phyloP scores from a whole-genome alignment of 2,797 vertebrate genomes.

The Poecilia wingei region DNA sequence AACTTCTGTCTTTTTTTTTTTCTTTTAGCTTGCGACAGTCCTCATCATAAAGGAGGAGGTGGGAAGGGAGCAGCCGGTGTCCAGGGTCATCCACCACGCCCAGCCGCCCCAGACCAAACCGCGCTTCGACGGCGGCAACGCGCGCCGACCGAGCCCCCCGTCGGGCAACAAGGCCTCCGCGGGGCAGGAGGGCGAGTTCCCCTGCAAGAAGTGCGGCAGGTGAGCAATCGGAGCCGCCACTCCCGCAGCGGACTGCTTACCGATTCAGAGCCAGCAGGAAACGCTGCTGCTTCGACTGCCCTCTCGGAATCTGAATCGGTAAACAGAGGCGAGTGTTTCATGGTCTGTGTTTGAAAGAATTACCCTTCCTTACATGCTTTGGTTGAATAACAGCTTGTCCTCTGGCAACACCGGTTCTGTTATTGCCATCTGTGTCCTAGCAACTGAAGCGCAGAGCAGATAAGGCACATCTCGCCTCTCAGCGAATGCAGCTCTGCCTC shows the following conservation, averaged over 20 bases:
- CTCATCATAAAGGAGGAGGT: slow-evolving; percentile 82
- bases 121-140: slow-evolving; percentile 71
- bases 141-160: slow-evolving; percentile 76
- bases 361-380: slow-evolving; percentile 33
- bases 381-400: slow-evolving; percentile 59
- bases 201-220: slow-evolving; percentile 99
- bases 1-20: not conserved
- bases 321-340: slow-evolving; percentile 36
- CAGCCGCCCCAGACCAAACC: slow-evolving; percentile 51
- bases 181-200: slow-evolving; percentile 91
- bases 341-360: slow-evolving; percentile 38
- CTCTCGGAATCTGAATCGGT: slow-evolving; percentile 29
- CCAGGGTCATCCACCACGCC: slow-evolving; percentile 63
- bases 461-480: slow-evolving; percentile 39
- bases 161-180: slow-evolving; percentile 75
- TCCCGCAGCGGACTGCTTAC: slow-evolving; percentile 11
- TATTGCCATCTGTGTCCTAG: slow-evolving; percentile 78
- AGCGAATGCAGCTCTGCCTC: slow-evolving; percentile 45
- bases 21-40: slow-evolving; percentile 77
- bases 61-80: slow-evolving; percentile 71
- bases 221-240: slow-evolving; percentile 66
- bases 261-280: slow-evolving; percentile 17
- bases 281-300: slow-evolving; percentile 16
- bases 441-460: slow-evolving; percentile 72
- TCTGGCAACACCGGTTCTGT: slow-evolving; percentile 67